These are phyloP conservation scores for Acrossocheilus fasciatus DNA, from an alignment of 2,797 vertebrate genomes.

Conservation along the genomic window DNA sequence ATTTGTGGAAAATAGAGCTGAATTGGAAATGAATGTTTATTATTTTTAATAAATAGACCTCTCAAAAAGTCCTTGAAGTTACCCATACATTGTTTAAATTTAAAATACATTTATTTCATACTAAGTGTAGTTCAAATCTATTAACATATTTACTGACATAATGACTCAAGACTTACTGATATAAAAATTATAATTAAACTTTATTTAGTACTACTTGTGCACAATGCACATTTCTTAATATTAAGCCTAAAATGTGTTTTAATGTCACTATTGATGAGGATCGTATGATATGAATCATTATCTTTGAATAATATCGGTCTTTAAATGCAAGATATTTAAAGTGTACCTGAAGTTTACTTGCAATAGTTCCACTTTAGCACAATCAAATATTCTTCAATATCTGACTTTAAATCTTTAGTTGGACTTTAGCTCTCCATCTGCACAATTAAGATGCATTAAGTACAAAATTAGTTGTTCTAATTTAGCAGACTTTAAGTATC, in stretches of 20 bases:
- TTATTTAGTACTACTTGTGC: too few species aligned
- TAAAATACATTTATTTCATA: too few species aligned
- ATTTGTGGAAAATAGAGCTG: background rate
- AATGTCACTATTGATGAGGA: too few species aligned
- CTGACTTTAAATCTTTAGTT: background rate
- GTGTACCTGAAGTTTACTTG: background rate
- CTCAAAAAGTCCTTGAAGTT: background rate
- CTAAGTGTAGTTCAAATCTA: too few species aligned
- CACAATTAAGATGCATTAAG: background rate
- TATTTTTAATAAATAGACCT: background rate
- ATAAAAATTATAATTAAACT: too few species aligned
- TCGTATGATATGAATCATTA: too few species aligned
- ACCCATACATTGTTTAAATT: background rate
- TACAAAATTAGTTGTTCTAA: background rate
- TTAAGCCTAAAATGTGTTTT: too few species aligned
- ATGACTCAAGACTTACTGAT: too few species aligned
- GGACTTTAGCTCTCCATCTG: background rate
- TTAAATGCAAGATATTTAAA: too few species aligned
- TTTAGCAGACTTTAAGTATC: background rate
- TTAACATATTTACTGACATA: too few species aligned
- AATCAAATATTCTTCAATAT: background rate
- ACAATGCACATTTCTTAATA: too few species aligned
- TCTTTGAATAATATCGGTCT: too few species aligned
- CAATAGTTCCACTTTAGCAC: background rate
- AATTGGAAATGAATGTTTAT: background rate